Evolutionary conservation across 2,797 vertebrate genomes (phyloP).

Genomic region (Luscinia megarhynchos): DNA sequence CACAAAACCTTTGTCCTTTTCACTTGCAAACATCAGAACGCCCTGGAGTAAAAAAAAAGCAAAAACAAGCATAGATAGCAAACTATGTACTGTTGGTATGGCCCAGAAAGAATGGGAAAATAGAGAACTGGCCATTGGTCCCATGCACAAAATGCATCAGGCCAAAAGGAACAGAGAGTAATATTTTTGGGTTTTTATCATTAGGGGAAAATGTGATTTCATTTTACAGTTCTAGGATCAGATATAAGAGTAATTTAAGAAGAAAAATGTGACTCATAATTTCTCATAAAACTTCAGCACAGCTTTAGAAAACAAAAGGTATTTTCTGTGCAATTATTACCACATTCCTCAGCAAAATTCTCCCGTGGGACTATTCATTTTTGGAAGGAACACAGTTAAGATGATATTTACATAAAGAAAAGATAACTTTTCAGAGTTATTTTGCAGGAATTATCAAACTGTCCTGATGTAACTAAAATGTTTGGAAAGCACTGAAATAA

Average conservation of each 20-base stretch:
- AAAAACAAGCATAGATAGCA: background rate
- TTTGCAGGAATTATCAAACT: background rate
- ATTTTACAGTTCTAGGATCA: background rate
- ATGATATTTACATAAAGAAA: background rate
- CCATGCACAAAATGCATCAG: background rate
- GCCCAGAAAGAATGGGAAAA: background rate
- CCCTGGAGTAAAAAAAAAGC: background rate
- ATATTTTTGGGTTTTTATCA: background rate
- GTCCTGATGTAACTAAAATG: background rate
- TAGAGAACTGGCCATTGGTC: background rate
- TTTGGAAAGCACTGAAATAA: slow-evolving; percentile 19
- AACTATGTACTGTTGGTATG: background rate
- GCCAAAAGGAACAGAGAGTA: background rate
- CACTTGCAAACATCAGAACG: background rate
- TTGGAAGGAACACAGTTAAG: background rate
- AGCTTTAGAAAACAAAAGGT: background rate
- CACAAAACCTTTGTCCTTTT: background rate
- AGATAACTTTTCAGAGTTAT: background rate
- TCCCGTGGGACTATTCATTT: background rate
- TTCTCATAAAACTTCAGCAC: background rate
- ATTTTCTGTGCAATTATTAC: background rate
- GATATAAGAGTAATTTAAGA: background rate
- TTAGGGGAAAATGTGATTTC: background rate
- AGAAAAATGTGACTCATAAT: background rate
- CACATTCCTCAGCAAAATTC: background rate